phyloP scores from a whole-genome alignment of 2,797 vertebrate genomes.

The Tinamus major region DNA sequence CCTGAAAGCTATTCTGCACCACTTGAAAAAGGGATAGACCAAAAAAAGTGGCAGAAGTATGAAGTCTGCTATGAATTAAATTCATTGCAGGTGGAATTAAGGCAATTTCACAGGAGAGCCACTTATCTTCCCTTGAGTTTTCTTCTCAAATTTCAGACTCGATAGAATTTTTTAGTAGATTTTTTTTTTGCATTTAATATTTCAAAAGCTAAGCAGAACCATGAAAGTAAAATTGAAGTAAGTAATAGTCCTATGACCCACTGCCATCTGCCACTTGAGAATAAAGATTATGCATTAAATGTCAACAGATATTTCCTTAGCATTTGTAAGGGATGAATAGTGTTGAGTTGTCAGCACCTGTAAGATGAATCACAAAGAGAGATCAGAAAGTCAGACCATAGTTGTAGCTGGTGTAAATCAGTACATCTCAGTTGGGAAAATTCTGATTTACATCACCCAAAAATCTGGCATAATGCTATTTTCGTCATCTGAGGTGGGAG shows the following conservation, averaged over 20 bases:
- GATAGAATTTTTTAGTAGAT: not conserved
- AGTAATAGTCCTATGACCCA: conserved; percentile 18
- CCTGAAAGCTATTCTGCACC: not conserved
- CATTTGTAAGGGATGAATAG: not conserved
- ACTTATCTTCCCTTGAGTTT: not conserved
- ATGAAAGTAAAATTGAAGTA: not conserved
- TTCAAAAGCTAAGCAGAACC: conserved; percentile 15
- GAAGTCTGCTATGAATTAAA: not conserved
- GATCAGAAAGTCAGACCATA: not conserved
- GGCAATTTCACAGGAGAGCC: not conserved
- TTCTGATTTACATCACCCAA: not conserved
- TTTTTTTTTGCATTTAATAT: not conserved
- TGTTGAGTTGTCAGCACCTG: not conserved
- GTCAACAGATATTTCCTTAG: conserved; percentile 3
- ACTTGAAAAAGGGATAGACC: not conserved
- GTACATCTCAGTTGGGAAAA: not conserved
- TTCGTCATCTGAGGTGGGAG: not conserved
- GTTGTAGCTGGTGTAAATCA: not conserved
- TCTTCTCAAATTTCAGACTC: not conserved
- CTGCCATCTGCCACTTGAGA: conserved; percentile 39
- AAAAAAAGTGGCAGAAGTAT: not conserved
- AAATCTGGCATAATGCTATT: not conserved
- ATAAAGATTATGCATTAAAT: not conserved
- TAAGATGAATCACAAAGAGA: not conserved
- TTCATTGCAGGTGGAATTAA: not conserved